phyloP scores from a whole-genome alignment of 2,113 vertebrate species.

The Ctenomys sociabilis region DNA sequence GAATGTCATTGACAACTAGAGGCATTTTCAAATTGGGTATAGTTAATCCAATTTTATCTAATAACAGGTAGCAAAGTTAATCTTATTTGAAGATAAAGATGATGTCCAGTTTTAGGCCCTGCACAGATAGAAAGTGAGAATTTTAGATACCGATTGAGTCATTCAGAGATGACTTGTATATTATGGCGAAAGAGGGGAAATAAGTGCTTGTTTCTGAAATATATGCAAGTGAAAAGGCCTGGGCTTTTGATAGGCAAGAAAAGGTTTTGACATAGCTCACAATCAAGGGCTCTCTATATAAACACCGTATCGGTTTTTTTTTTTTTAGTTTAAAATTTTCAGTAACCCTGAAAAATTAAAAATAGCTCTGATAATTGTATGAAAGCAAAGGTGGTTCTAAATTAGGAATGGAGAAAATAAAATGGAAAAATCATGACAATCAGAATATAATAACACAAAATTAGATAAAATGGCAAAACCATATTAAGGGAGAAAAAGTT shows the following conservation, averaged over 20 bases:
- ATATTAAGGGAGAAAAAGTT: background rate
- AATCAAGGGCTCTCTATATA: too few relatives aligned
- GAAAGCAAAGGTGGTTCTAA: background rate
- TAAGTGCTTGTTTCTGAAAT: background rate
- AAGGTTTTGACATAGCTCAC: too few relatives aligned
- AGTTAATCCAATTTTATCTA: background rate
- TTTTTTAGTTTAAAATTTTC: background rate
- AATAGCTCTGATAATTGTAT: background rate
- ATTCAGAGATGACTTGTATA: background rate
- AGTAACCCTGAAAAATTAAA: background rate
- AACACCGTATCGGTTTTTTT: too few relatives aligned
- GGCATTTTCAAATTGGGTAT: background rate
- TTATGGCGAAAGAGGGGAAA: background rate
- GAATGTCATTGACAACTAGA: background rate
- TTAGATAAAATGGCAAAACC: background rate
- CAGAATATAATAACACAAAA: background rate
- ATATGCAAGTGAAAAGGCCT: background rate
- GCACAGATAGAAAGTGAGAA: background rate
- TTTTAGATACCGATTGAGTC: background rate
- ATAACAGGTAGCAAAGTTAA: background rate
- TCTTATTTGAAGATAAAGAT: background rate
- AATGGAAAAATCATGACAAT: background rate
- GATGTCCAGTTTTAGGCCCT: background rate
- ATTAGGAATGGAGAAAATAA: background rate
- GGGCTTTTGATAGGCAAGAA: too few relatives aligned